Conservation (phyloP, 1,140 invertebrate genomes). For the Rhagoletis pomonella region DNA sequence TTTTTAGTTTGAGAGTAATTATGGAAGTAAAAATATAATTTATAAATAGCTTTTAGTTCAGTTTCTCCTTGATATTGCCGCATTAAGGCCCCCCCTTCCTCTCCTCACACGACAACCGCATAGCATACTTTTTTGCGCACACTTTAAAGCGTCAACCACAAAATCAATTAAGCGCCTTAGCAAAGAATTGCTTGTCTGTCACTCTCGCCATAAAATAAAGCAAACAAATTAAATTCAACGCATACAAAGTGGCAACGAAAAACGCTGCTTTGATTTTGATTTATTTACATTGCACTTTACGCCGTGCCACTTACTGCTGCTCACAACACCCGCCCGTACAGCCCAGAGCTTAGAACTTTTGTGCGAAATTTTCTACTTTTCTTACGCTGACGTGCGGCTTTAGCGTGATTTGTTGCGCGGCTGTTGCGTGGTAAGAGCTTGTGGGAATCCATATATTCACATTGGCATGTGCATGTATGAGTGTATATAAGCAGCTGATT, state of each 20-base stretch:
- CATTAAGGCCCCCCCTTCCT: too few relatives aligned
- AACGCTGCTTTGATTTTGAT: neutral
- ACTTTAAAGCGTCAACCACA: neutral
- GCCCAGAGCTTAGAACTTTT: neutral
- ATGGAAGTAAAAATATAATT: too few relatives aligned
- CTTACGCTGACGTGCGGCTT: constrained; percentile 19
- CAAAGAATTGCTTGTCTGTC: neutral
- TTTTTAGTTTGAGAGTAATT: too few relatives aligned
- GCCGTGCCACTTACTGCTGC: neutral
- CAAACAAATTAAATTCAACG: neutral
- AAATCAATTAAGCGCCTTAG: constrained; percentile 34
- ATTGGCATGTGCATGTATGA: neutral
- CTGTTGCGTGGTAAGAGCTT: constrained; percentile 12
- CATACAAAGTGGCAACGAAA: neutral
- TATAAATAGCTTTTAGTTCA: too few relatives aligned
- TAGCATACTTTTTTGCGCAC: neutral
- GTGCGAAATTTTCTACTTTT: neutral
- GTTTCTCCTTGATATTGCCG: too few relatives aligned
- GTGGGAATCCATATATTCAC: neutral
- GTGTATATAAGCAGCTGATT: neutral
- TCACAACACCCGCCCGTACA: neutral
- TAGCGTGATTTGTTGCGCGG: constrained; percentile 22
- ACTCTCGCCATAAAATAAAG: neutral
- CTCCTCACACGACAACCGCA: neutral
- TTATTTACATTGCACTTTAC: neutral